A percentile compares a stretch with the other conserved stretches of the same genome.
Conservation (phyloP, 2,113 vertebrate species). For the Dinomys branickii region DNA sequence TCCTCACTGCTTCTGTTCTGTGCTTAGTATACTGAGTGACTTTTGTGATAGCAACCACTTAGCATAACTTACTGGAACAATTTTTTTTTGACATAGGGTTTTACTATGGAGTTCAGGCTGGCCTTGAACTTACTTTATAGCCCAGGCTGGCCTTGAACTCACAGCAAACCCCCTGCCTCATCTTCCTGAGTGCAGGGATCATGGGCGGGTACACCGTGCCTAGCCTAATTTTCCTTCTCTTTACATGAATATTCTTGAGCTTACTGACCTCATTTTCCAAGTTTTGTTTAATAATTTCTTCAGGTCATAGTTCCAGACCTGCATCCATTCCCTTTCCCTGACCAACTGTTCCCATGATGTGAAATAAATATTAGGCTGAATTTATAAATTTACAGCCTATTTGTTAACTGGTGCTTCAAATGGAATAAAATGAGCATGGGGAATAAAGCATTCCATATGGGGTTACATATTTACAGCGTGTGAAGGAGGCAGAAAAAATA, state of each 20-base stretch:
- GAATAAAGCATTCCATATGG: not conserved
- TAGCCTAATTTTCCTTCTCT: not conserved
- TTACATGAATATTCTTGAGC: not conserved
- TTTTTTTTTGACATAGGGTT: no score
- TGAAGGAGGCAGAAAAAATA: not conserved
- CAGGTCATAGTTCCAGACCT: not conserved
- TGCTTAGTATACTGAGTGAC: not conserved
- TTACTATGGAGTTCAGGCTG: no score
- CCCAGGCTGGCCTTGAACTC: no score
- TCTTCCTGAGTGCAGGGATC: no score
- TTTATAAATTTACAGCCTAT: not conserved
- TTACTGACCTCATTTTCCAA: not conserved
- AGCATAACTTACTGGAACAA: not conserved
- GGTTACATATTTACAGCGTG: not conserved
- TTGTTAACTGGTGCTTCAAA: not conserved
- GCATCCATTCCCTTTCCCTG: not conserved
- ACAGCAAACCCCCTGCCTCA: no score
- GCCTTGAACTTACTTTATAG: no score
- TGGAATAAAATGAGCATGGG: not conserved
- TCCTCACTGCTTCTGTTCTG: not conserved
- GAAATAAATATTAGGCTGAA: not conserved
- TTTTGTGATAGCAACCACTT: not conserved
- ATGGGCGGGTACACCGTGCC: no score
- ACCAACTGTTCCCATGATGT: not conserved
- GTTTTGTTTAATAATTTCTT: not conserved